A percentile compares a stretch with the other conserved stretches of the same genome.
Conservation (phyloP, 2,113 vertebrate genomes). For the Callipepla californica region DNA sequence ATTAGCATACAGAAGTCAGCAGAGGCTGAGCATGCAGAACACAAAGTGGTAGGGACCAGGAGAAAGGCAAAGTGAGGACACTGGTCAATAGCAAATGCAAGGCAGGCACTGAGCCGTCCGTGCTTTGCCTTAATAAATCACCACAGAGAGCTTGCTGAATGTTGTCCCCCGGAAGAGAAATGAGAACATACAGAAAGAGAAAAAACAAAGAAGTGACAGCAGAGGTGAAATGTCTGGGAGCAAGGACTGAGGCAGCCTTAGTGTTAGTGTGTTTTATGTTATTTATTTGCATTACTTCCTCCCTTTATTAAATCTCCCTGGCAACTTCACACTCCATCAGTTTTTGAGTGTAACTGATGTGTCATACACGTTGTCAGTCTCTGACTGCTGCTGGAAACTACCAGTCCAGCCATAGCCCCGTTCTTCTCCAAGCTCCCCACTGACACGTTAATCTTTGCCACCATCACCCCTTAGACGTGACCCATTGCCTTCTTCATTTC, state of each 20-base stretch:
- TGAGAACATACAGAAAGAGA: background rate
- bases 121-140: background rate
- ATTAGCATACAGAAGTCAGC: background rate
- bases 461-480: constrained; percentile 40
- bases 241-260: background rate
- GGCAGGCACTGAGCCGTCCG: background rate
- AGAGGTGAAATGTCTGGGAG: background rate
- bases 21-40: background rate
- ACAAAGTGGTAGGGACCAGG: background rate
- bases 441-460: constrained; percentile 49
- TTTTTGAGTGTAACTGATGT: constrained; percentile 36
- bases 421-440: constrained; percentile 16
- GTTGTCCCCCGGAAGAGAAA: background rate
- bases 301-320: constrained; percentile 13
- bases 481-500: constrained; percentile 24
- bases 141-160: background rate
- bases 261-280: background rate
- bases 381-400: constrained; percentile 16
- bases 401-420: constrained; percentile 18
- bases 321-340: constrained; percentile 47
- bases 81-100: background rate
- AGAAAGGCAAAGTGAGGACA: background rate
- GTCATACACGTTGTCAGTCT: constrained; percentile 2
- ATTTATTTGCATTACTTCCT: constrained; percentile 16
- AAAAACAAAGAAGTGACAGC: background rate